A percentile compares a stretch with the other conserved stretches of the same genome.
These are phyloP conservation scores for Leptothorax acervorum DNA, from an alignment of 2,888 invertebrate species.

Conservation along the genomic window DNA sequence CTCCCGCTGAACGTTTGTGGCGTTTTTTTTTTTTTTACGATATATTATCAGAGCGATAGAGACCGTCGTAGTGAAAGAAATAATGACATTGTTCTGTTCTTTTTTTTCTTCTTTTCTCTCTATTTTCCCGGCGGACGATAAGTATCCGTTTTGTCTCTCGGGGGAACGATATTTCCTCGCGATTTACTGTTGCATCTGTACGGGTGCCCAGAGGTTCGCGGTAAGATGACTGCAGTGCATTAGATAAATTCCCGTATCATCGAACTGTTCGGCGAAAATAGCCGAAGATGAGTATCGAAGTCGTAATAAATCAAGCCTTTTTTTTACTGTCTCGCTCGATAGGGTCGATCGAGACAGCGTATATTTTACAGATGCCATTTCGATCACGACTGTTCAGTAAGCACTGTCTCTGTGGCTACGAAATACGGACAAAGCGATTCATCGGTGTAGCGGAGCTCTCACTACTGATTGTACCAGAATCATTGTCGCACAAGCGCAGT, in stretches of 20 bases:
- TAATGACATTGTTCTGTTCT: conserved; percentile 42
- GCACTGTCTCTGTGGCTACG: conserved; percentile 2
- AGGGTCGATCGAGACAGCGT: neutral
- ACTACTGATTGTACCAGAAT: conserved; percentile 59
- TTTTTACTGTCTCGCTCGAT: neutral
- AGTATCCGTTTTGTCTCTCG: conserved; percentile 50
- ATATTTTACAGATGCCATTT: conserved; percentile 56
- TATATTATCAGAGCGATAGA: conserved; percentile 39
- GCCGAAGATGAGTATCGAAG: conserved; percentile 32
- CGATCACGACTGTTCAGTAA: conserved; percentile 56
- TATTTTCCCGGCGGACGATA: conserved; percentile 36
- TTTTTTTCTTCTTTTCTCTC: neutral
- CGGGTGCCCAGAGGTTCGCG: neutral
- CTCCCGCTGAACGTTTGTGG: neutral
- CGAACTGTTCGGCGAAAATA: conserved; percentile 24
- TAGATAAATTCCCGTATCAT: conserved; percentile 41
- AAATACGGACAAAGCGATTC: conserved; percentile 56
- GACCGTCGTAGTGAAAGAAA: conserved; percentile 15
- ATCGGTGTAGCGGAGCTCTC: conserved; percentile 50
- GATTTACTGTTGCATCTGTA: conserved; percentile 40
- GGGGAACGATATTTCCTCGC: conserved; percentile 53
- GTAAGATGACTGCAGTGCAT: neutral
- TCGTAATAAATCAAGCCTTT: conserved; percentile 26
- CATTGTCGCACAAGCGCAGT: conserved; percentile 46
- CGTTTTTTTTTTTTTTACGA: conserved; percentile 23